phyloP scores from a whole-genome alignment of 2,888 invertebrate genomes.

The Conomelus anceps region DNA sequence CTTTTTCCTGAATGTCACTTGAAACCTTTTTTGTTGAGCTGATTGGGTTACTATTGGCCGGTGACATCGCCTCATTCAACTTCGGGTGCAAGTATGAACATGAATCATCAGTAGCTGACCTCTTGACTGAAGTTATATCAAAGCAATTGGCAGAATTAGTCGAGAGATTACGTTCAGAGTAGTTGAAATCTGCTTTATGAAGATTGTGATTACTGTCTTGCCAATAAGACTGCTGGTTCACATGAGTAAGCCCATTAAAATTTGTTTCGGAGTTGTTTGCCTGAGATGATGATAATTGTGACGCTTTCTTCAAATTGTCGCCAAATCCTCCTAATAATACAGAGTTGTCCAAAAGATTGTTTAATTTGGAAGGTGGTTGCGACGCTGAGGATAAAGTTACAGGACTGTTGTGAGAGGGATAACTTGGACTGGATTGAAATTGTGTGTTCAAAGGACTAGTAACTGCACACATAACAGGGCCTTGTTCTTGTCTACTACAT shows the following conservation, averaged over 20 bases:
- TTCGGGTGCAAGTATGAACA: neutral
- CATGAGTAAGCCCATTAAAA: neutral
- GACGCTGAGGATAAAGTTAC: neutral
- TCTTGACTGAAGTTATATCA: neutral
- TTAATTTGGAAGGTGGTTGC: neutral
- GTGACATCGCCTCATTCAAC: neutral
- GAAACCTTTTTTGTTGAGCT: neutral
- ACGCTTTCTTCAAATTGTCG: no score
- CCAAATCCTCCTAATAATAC: neutral
- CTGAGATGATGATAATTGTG: neutral
- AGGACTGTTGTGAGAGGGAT: neutral
- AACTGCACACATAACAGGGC: neutral
- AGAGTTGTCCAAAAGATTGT: neutral
- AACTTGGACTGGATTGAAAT: neutral
- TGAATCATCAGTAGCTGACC: neutral
- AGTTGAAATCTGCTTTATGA: neutral
- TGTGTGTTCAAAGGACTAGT: neutral
- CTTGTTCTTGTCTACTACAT: neutral
- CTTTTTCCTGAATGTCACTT: neutral
- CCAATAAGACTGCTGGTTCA: neutral
- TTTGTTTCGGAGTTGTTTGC: neutral
- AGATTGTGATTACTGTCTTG: neutral
- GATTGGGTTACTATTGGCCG: neutral
- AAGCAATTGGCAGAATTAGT: neutral
- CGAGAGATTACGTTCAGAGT: neutral